Evolutionary conservation across 2,113 vertebrate species (phyloP).

Genomic region (Corynorhinus townsendii): DNA sequence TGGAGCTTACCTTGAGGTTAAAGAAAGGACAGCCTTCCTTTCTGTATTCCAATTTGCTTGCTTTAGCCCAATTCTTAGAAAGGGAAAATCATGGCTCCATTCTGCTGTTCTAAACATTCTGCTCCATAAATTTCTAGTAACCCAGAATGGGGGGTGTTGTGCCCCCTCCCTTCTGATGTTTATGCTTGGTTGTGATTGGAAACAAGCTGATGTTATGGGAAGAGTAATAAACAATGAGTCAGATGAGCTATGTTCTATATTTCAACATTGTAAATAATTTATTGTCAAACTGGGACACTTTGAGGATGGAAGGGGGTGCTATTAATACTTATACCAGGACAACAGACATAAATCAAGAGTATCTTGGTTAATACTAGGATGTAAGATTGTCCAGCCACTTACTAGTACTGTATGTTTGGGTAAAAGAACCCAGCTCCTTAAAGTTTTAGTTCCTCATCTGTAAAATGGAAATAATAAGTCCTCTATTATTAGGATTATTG

Average conservation of each 20-base stretch:
- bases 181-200: neutral
- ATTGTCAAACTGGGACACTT: neutral
- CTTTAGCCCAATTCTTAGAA: constrained; percentile 34
- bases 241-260: neutral
- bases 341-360: neutral
- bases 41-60: constrained; percentile 26
- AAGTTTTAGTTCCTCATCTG: neutral
- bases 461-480: neutral
- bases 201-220: neutral
- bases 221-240: neutral
- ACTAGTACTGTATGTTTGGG: neutral
- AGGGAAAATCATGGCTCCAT: neutral
- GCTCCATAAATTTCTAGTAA: neutral
- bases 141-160: neutral
- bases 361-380: neutral
- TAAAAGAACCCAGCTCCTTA: neutral
- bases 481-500: neutral
- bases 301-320: neutral
- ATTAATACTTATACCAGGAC: neutral
- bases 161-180: neutral
- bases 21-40: constrained; percentile 14
- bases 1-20: constrained; percentile 40
- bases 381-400: neutral
- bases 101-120: neutral
- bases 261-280: neutral